These are phyloP conservation scores for Microtus californicus DNA, from an alignment of 2,797 vertebrate species.

Conservation along the genomic window DNA sequence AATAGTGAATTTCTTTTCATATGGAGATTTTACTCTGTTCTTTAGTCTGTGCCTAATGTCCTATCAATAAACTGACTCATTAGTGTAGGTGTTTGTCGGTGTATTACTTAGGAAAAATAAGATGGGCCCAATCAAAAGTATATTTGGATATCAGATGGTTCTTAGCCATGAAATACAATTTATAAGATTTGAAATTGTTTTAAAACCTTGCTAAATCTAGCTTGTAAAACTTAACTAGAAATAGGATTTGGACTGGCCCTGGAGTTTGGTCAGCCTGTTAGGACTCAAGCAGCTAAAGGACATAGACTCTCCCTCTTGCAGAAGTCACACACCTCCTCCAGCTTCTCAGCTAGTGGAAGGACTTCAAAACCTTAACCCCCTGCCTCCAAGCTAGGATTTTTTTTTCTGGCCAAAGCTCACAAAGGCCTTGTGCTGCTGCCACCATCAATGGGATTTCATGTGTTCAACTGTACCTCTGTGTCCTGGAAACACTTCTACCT, in stretches of 20 bases:
- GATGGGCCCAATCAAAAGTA: background rate
- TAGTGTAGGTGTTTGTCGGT: background rate
- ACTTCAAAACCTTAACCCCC: background rate
- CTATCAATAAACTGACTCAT: background rate
- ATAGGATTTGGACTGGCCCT: background rate
- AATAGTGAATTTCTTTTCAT: background rate
- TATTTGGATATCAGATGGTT: background rate
- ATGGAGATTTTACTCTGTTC: background rate
- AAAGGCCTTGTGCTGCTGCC: no score
- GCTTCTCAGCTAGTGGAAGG: background rate
- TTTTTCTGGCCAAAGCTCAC: background rate
- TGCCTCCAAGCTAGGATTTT: no score
- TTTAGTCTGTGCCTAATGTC: background rate
- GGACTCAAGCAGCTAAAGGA: no score
- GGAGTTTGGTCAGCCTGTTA: background rate
- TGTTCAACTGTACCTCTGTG: background rate
- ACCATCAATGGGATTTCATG: background rate
- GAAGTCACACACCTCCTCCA: background rate
- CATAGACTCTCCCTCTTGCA: background rate
- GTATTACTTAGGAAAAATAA: background rate
- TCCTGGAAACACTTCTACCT: background rate
- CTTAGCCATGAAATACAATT: background rate
- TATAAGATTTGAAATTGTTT: background rate
- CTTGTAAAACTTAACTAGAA: background rate
- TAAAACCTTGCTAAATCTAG: background rate